These are phyloP conservation scores for Coregonus suidteri DNA, from an alignment of 2,797 vertebrate genomes.

Conservation along the genomic window DNA sequence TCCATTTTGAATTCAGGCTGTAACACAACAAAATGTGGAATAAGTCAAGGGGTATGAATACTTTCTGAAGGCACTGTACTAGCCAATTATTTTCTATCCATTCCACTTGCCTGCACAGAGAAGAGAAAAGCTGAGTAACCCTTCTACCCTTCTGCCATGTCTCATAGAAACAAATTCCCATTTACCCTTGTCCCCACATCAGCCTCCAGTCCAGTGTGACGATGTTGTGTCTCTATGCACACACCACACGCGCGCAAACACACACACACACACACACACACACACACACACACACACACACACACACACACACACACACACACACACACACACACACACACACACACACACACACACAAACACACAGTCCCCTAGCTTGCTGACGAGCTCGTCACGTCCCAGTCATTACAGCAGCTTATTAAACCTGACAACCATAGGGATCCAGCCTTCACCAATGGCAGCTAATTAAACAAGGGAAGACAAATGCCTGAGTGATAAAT, in stretches of 20 bases:
- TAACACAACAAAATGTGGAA: no score
- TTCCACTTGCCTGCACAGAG: conserved; percentile 3
- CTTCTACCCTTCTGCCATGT: neutral
- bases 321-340: conserved; percentile 21
- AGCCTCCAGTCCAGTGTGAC: conserved; percentile 26
- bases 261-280: no score
- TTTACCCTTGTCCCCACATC: conserved; percentile 3
- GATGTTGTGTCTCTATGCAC: neutral
- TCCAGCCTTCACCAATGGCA: conserved; percentile 37
- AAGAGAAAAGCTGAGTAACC: neutral
- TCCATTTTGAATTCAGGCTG: no score
- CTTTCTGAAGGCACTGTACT: no score
- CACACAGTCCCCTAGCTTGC: neutral
- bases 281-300: no score
- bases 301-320: neutral
- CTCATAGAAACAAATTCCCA: neutral
- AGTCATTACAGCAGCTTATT: conserved; percentile 52
- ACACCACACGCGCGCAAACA: fast-evolving
- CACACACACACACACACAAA: conserved; percentile 24
- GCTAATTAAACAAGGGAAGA: conserved; percentile 56
- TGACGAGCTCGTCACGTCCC: neutral
- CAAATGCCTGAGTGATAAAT: conserved; percentile 38
- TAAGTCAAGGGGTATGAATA: no score
- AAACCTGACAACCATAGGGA: conserved; percentile 37
- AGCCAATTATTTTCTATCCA: neutral